Evolutionary conservation across 2,797 vertebrate genomes (phyloP), one percentile per base, ranked within the genome.

Genomic region (Hydrolagus colliei): DNA sequence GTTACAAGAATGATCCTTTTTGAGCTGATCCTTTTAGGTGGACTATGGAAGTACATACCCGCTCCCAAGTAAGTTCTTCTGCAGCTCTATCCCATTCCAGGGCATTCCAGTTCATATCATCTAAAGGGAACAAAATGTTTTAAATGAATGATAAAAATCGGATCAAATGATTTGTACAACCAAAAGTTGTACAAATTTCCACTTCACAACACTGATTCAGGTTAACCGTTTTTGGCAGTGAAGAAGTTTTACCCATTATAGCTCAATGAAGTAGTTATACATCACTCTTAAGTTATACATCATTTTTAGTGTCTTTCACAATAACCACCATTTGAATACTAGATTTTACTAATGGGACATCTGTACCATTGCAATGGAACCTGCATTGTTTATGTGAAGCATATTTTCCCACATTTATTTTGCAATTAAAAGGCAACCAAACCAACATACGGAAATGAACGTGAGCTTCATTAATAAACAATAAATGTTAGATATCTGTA

Each of bases 51-150:
- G 88, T 89, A 91, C 91, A 95, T 90, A 98, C 97, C 94, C 98
- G 93, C 90, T 99, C 98, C 98, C 98, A 99, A 2, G 98, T 99
- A 86, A 99, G 96, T 87, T 99, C 98, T 91, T 99, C 98, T 10
- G 98, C 98, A 35, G 98, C 98, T 91, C 97, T 94, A 90, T 99
- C 98, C 98, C 98, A 99, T 89, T 99, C 98, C 90, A 99, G 90
- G 86, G 97, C 98, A 88, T 99, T 99, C 98, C 98, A 99, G 88
- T 99, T 99, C 97, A 99, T 98, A 89, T 99, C 98, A 92, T 99
- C 97, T 99, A 88, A 68, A 91, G 87, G 88, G 16, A 91, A 87
- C 78, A 88, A 18, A 89, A 74, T 68, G 86, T 18, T n/a, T 68
- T 84, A 18, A 82, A 82, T 41, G 4, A 9, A 10, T 68, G 41